Conservation (phyloP, 1,140 invertebrate species). For the Halyomorpha halys region DNA sequence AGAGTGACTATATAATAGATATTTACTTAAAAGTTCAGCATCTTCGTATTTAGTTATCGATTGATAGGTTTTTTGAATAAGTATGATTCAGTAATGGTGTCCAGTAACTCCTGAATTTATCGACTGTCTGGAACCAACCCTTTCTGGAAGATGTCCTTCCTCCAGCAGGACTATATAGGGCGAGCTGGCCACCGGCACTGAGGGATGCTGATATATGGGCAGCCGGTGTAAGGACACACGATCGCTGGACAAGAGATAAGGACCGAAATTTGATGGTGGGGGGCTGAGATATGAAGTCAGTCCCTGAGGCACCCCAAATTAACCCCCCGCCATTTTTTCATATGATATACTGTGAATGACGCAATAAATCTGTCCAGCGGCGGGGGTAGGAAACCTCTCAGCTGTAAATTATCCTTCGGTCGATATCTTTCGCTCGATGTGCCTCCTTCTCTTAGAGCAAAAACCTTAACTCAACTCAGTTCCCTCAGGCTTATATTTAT, state of each 20-base stretch:
- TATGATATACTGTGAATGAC: constrained; percentile 12
- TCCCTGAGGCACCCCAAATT: not conserved
- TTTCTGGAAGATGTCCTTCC: not conserved
- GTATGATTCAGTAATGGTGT: no score
- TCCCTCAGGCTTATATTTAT: no score
- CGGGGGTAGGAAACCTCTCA: no score
- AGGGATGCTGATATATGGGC: no score
- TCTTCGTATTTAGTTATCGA: no score
- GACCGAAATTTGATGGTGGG: constrained; percentile 1
- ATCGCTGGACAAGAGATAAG: not conserved
- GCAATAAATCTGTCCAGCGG: constrained; percentile 5
- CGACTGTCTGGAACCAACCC: not conserved
- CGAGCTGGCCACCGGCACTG: not conserved
- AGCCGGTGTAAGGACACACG: not conserved
- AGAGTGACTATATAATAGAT: no score
- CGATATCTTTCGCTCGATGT: no score
- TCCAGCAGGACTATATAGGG: not conserved
- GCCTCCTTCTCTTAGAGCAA: no score
- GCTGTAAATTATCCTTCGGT: no score
- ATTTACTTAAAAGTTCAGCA: no score
- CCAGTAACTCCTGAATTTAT: not conserved
- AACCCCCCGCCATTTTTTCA: constrained; percentile 9
- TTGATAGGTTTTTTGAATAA: no score
- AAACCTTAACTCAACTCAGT: no score
- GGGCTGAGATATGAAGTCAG: not conserved